Base-by-base conservation (phyloP, 2,797 vertebrate genomes). In the Ficedula albicollis region DNA sequence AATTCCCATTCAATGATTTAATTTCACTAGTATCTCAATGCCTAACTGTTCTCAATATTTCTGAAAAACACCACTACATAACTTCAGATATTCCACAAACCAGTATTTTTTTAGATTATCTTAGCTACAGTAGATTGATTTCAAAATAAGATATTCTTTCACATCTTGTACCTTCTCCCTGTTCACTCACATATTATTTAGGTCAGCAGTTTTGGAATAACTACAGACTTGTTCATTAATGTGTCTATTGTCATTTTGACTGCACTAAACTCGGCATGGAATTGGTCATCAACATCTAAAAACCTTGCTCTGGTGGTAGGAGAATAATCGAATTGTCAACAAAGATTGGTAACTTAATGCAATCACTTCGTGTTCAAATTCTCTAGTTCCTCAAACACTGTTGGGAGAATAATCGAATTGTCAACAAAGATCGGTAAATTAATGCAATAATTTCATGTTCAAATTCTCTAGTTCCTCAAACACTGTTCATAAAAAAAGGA, bases 281-380 rank as follows among this genome's bases (percentile, higher is more conserved):
- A 84, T 84, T 89, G 72, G 48, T 75, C 34, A 68, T 78, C 62
- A 84, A 20, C 23, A 22, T 74, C 48, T 19, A 30, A 84, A 84
- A 91, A 76, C 5, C 32, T 84, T 96, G 34, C 43, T 91, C 29
- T 73, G 7, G 13, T 83, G 15, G 73, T 90, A 51, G 58, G 17
- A 95, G 27, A 49, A 79, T 59, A 93, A 95, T 82, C 2, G 0
- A 87, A 89, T 89, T 90, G 46, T 62, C 75, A 90, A 41, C 43
- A 63, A 55, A 84, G 67, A 81, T 90, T 75, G 77, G 77, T 58
- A 92, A 87, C 78, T 87, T 34, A 91, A 78, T 60, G 52, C 79
- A 76, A 90, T 78, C 15, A 41, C 86, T 93, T 91, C 13, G 6
- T 70, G 10, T 62, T 70, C 85, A 43, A 90, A 49, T 93, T 79